Evolutionary conservation across 2,888 invertebrate species (phyloP), one percentile per base, ranked within the genome.

Genomic region (Agrotis ipsilon): DNA sequence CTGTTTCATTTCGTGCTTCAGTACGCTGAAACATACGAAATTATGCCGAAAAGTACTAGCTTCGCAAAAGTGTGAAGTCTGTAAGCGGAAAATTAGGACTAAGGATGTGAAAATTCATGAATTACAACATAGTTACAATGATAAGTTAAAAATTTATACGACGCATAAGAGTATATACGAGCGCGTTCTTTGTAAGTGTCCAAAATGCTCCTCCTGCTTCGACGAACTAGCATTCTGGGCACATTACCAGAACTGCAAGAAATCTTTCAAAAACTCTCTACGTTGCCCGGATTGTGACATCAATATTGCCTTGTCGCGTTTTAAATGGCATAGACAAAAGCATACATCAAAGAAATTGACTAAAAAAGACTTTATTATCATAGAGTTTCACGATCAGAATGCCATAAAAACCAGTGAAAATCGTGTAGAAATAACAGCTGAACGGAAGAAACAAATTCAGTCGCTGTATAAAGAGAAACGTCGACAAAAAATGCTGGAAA

Each of bases 101-200:
- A 65, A 48, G 0, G 92, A 93, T 24, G 70, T 43, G 0, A 2
- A 52, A 0, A 66, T 73, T 0, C 94, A 93, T 5, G 60, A 65
- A 7, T 19, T 82, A 0, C 94, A 94, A 59, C 94, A 94, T 19
- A 72, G 74, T 16, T 24, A 87, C 0, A 74, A 79, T 0, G 81
- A 81, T 0, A 87, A 86, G 1, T 73, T 93, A 3, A 88, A 83
- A 77, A 87, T 90, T 0, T 87, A 90, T 3, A 86, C 82, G 0
- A 60, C 78, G 0, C 64, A 78, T 0, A 82, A 80, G 1, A 80
- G 78, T 3, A 74, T 89, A 0, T 81, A 86, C 0, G 82, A 87
- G 0, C 82, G 82, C 59, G 77, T 90, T 0, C 39, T 92, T 0
- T 89, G 88, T 9, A 83, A 82, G 7, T 94, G 94, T 18, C 82